Base-by-base conservation (phyloP, 2,113 vertebrate species). In the Tamias sibiricus region DNA sequence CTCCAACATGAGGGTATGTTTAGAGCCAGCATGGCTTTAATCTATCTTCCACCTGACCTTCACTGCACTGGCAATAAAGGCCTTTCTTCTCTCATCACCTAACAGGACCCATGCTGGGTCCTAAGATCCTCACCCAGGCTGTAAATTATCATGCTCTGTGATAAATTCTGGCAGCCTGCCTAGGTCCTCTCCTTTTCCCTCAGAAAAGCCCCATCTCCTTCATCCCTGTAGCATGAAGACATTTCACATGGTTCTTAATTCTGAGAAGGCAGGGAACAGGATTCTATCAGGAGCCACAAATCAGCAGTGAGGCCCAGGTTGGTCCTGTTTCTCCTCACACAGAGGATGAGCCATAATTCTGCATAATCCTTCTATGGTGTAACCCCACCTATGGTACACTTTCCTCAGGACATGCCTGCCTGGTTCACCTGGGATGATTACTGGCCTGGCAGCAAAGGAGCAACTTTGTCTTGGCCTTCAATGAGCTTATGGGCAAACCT, bases 401-500 rank as follows among this genome's bases (percentile, higher is more conserved):
- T 74, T 88, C 69, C 22, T 47, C 14, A 81, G 52, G 19, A 91
- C 24, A 30, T 52, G 5, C 37, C 42, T 68, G 19, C 26, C 20
- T 13, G 66, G 72, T 71, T 74, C 32, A 64, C 69, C 19, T 30
- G 20, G 32, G 44, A 82, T 24, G 13, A 93, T 26, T 57, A 68
- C 0, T 92, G 91, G 54, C 28, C 80, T 80, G 42, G 17, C 0
- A 94, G 85, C 62, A 71, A 91, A 97, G 22, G 19, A 83, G 37
- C 28, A 74, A 81, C 11, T 80, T 8, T 64, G 68, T 75, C 24
- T 24, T 32, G 81, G 9, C n/a, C 28, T 92, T 93, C 76, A 82
- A 49, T 59, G 8, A 88, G 22, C 40, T 87, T 91, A 72, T 77
- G 37, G 49, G 68, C n/a, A 80, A 96, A 92, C 40, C 84, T 66